A percentile compares a stretch with the other conserved stretches of the same genome.
These are phyloP conservation scores for Paedocypris sp. DNA, from an alignment of 2,113 vertebrate species.

Conservation along the genomic window DNA sequence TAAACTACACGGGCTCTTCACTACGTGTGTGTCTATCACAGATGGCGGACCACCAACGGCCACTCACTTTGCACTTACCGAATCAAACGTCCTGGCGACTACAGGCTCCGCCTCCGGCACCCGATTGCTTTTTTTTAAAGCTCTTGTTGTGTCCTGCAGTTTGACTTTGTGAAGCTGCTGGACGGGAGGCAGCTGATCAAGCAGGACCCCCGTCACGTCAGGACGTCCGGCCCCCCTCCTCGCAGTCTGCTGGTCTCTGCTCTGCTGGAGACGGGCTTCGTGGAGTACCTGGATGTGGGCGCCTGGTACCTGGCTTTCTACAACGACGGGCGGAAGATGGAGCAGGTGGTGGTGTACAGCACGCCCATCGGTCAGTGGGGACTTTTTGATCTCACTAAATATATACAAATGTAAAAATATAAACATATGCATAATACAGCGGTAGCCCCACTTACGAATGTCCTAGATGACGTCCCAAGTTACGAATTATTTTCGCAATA, in stretches of 20 bases:
- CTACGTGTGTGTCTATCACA: no score
- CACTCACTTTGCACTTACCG: no score
- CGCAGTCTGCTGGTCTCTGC: conserved; percentile 67
- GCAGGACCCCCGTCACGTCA: conserved; percentile 62
- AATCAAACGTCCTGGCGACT: no score
- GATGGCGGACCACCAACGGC: no score
- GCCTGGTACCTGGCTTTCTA: conserved; percentile 81
- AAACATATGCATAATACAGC: no score
- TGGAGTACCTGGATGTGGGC: conserved; percentile 80
- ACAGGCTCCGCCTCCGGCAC: no score
- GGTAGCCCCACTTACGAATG: no score
- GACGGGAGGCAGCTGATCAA: conserved; percentile 78
- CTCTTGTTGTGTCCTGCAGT: no score
- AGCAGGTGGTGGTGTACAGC: conserved; percentile 75
- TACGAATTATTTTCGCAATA: no score
- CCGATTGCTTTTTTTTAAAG: no score
- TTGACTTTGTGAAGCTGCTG: conserved; percentile 83
- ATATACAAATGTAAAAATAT: background rate
- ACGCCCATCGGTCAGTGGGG: conserved; percentile 71
- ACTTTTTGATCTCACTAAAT: background rate
- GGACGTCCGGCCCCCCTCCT: conserved; percentile 58
- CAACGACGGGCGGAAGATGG: conserved; percentile 78
- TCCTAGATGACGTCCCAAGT: no score
- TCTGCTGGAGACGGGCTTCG: conserved; percentile 76
- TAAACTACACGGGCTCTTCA: no score